Conservation (phyloP, 2,113 vertebrate genomes). For the Rhagologus leucostigma region DNA sequence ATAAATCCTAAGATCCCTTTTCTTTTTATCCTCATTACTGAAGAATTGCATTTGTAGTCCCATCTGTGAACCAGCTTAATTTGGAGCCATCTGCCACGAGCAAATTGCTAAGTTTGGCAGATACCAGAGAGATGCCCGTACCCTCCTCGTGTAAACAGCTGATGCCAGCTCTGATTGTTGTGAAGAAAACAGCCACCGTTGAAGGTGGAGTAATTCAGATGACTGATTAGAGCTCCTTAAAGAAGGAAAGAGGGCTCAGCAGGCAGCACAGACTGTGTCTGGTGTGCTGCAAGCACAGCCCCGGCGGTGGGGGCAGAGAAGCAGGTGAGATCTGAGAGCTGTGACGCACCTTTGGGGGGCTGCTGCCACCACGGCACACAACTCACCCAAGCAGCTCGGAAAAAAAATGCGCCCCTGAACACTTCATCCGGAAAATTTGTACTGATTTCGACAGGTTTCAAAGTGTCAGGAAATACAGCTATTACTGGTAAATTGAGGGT, state of each 20-base stretch:
- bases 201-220: not conserved
- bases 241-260: not conserved
- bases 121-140: constrained; percentile 34
- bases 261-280: not conserved
- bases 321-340: fast-evolving
- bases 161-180: constrained; percentile 32
- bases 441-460: not conserved
- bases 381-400: not conserved
- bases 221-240: not conserved
- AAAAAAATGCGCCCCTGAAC: not conserved
- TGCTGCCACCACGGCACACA: fast-evolving
- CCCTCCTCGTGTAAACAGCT: constrained; percentile 32
- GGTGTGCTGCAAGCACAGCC: not conserved
- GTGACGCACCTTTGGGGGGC: not conserved
- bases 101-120: constrained; percentile 64
- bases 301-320: not conserved
- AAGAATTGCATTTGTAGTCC: constrained; percentile 55
- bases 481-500: not conserved
- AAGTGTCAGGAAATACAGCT: not conserved
- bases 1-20: not conserved
- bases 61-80: constrained; percentile 69
- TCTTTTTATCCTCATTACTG: not conserved
- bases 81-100: constrained; percentile 69
- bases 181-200: constrained; percentile 1
- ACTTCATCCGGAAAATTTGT: not conserved